Evolutionary conservation across 2,888 invertebrate species (phyloP).

Genomic region (Polydesmus complanatus): DNA sequence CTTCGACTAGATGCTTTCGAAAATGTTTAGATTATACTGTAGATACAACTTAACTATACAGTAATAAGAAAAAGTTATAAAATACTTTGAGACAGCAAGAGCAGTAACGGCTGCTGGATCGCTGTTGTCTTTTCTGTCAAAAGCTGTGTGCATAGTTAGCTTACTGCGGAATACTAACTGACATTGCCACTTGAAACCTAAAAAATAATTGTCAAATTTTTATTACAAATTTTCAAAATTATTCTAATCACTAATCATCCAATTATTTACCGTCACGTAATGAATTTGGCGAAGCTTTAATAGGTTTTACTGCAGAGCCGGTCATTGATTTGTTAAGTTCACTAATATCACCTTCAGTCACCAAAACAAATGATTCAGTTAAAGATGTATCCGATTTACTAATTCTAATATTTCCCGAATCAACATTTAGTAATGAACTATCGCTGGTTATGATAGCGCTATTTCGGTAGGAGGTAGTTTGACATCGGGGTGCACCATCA

Average conservation of each 20-base stretch:
- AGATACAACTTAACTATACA: too few relatives aligned
- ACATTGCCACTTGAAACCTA: constrained; percentile 75
- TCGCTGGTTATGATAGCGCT: constrained; percentile 22
- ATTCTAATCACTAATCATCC: background rate
- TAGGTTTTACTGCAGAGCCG: constrained; percentile 16
- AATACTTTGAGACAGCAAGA: constrained; percentile 70
- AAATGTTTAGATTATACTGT: too few relatives aligned
- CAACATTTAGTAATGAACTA: constrained; percentile 24
- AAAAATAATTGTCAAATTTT: background rate
- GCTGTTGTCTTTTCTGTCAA: constrained; percentile 89
- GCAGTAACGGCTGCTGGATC: constrained; percentile 94
- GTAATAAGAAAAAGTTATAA: background rate
- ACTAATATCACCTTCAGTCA: constrained; percentile 35
- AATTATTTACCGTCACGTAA: constrained; percentile 33
- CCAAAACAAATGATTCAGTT: constrained; percentile 75
- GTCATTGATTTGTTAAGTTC: constrained; percentile 25
- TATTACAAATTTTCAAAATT: background rate
- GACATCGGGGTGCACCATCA: background rate
- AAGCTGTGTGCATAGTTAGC: constrained; percentile 94
- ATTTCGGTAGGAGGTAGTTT: constrained; percentile 5
- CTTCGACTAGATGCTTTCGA: too few relatives aligned
- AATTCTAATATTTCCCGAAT: constrained; percentile 20
- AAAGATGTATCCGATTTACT: constrained; percentile 85
- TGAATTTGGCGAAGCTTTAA: constrained; percentile 34
- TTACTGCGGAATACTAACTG: constrained; percentile 86